Base-by-base conservation (phyloP, 1,140 invertebrate species). In the Apis mellifera region DNA sequence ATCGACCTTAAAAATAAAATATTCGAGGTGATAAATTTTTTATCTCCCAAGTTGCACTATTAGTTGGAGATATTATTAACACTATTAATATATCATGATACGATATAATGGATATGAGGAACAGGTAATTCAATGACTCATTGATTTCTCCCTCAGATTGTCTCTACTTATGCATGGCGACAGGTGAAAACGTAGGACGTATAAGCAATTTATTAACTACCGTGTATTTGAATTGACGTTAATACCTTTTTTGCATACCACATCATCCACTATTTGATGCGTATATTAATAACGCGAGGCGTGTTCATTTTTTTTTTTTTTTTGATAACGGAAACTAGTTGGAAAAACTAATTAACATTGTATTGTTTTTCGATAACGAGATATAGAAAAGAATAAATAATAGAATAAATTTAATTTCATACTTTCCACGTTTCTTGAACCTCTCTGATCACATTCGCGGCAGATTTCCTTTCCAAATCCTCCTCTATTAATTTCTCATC, bases 1-100 rank as follows among this genome's bases (percentile, higher is more conserved):
- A 19, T 52, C 73, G 52, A 85, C 65, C 91, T 92, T 68, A 48
- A 86, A 82, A 23, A 52, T 84, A 79, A 77, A 69, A 82, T 15
- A 5, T 42, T 42, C 0, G 32, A 42, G 32, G 32, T 42, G 5
- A 7, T 42, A 7, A 42, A 42, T 42, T 26, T 57, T 17, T 3
- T 13, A n/a, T n/a, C n/a, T 21, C 5, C 21, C 19, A 52, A 59
- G 5, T 15, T 42, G 17, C 9, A 17, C 12, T n/a, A 59, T 81
- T 8, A n/a, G n/a, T 73, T 2, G 9, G 12, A 19, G 26, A 52
- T n/a, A n/a, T 9, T 26, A 57, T 76, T 68, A 76, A 23, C 42
- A 4, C 19, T 66, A 68, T 81, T 75, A 69, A 76, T 54, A 52
- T 15, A 26, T 55, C 68, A 76, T 82, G 26, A 77, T 68, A 59